Evolutionary conservation across 2,797 vertebrate species (phyloP).

Genomic region (Valencia hispanica): DNA sequence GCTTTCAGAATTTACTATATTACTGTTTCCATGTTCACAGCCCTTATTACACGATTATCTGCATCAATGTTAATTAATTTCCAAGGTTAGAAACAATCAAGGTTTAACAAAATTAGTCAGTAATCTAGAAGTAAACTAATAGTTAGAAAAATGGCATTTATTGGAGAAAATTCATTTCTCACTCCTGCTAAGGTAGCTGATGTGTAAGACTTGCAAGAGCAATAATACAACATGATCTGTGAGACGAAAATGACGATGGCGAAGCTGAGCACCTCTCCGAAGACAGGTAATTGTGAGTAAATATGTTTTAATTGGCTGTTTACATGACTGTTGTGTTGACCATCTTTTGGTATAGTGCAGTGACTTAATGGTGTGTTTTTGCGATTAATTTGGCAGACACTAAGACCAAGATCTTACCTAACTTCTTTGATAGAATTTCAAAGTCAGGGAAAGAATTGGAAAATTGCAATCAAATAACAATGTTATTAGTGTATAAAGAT

Average conservation of each 20-base stretch:
- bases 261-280: background rate
- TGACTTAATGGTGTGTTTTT: background rate
- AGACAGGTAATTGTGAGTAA: background rate
- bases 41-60: background rate
- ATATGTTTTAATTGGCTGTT: conserved; percentile 3
- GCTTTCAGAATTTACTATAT: background rate
- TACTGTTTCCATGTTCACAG: background rate
- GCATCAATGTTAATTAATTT: background rate
- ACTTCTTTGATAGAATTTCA: background rate
- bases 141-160: background rate
- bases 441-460: background rate
- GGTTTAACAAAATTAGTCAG: background rate
- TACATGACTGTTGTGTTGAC: background rate
- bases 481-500: background rate
- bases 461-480: background rate
- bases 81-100: background rate
- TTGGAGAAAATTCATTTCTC: background rate
- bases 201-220: background rate
- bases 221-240: background rate
- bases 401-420: background rate
- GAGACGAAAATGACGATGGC: background rate
- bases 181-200: background rate
- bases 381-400: background rate
- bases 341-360: background rate
- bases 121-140: background rate